phyloP scores from a whole-genome alignment of 1,140 invertebrate genomes.

The Galleria mellonella region DNA sequence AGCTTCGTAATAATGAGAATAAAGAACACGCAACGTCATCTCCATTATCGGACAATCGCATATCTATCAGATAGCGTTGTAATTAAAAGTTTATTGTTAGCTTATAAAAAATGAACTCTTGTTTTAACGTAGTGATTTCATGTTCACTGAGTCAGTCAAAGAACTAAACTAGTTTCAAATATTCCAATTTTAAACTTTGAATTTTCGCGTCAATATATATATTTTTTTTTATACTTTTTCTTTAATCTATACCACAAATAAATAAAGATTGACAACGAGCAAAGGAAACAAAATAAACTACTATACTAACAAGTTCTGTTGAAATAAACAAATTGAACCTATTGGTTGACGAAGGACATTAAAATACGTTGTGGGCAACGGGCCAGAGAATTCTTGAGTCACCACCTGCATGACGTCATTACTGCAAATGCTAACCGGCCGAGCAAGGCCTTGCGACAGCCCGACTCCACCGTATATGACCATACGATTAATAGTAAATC shows the following conservation, averaged over 20 bases:
- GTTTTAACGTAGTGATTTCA: no score
- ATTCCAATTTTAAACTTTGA: no score
- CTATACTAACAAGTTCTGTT: constrained; percentile 10
- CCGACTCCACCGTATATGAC: constrained; percentile 1
- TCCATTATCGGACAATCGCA: constrained; percentile 8
- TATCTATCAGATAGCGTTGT: constrained; percentile 19
- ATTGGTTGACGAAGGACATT: constrained; percentile 15
- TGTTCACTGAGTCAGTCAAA: no score
- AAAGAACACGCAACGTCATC: constrained; percentile 14
- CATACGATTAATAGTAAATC: constrained; percentile 14
- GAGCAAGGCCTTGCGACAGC: constrained; percentile 33
- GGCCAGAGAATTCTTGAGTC: constrained; percentile 24
- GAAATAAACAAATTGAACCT: constrained; percentile 9
- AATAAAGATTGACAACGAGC: no score
- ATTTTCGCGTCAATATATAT: no score
- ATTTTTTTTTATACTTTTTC: no score
- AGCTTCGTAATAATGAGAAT: constrained; percentile 2
- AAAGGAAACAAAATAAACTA: no score
- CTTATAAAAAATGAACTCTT: no score
- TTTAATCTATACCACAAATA: no score
- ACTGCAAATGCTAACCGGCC: constrained; percentile 37
- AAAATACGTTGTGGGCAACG: constrained; percentile 25
- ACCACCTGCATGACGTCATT: constrained; percentile 31
- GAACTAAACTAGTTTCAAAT: no score
- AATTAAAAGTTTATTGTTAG: constrained; percentile 13